phyloP scores from a whole-genome alignment of 2,888 invertebrate genomes.

The Macrosoma leucophasiata region DNA sequence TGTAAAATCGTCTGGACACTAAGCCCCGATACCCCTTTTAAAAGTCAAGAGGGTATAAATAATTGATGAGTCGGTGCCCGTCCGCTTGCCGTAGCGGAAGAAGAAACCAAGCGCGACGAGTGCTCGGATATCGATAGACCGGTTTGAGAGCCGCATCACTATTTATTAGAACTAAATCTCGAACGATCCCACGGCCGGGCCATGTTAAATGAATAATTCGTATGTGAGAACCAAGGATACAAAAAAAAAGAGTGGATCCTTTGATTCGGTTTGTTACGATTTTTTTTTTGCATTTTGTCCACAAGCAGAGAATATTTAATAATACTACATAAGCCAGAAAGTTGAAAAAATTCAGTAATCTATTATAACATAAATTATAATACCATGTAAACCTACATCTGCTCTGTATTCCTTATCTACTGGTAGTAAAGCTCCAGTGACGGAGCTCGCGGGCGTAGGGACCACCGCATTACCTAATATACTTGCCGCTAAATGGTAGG shows the following conservation, averaged over 20 bases:
- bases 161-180: constrained; percentile 13
- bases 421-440: too few species aligned
- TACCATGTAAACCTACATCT: too few species aligned
- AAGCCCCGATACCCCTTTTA: constrained; percentile 36
- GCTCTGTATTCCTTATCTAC: too few species aligned
- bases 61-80: constrained; percentile 50
- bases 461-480: too few species aligned
- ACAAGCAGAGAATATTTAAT: not conserved
- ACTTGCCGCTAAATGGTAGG: too few species aligned
- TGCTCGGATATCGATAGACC: constrained; percentile 44
- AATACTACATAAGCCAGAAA: not conserved
- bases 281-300: too few species aligned
- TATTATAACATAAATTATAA: too few species aligned
- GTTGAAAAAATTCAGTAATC: not conserved
- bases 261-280: too few species aligned
- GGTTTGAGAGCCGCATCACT: constrained; percentile 30
- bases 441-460: too few species aligned
- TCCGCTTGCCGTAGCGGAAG: constrained; percentile 46
- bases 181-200: constrained; percentile 33
- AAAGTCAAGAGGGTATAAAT: constrained; percentile 51
- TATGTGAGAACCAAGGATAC: constrained; percentile 40
- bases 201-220: constrained; percentile 36
- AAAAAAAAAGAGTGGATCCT: too few species aligned
- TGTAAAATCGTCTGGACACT: constrained; percentile 30
- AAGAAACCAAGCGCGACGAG: constrained; percentile 52